These are phyloP conservation scores for Nomada ferruginata DNA, from an alignment of 2,888 invertebrate genomes.

Conservation along the genomic window DNA sequence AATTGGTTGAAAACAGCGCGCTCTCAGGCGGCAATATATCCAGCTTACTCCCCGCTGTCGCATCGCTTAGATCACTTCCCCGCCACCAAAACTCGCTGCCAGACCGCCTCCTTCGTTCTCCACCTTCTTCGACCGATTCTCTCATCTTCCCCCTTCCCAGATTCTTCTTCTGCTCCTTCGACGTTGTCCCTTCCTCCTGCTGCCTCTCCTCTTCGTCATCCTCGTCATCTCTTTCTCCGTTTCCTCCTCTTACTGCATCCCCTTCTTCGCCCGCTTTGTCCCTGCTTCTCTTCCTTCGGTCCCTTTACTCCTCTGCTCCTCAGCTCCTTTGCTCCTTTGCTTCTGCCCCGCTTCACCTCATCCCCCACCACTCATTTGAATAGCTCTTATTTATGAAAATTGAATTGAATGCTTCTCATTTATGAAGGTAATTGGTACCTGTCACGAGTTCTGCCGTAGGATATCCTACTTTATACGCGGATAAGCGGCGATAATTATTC, in stretches of 20 bases:
- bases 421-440: conserved; percentile 81
- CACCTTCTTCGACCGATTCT: conserved; percentile 62
- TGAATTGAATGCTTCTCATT: conserved; percentile 82
- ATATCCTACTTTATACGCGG: conserved; percentile 78
- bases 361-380: conserved; percentile 76
- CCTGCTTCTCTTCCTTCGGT: conserved; percentile 28
- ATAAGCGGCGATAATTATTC: conserved; percentile 80
- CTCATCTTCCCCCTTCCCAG: conserved; percentile 48
- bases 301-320: conserved; percentile 13
- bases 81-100: conserved; percentile 77
- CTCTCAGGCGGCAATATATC: conserved; percentile 83
- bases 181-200: conserved; percentile 52
- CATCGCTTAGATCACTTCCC: conserved; percentile 83
- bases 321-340: conserved; percentile 15
- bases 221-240: conserved; percentile 47
- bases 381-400: conserved; percentile 82
- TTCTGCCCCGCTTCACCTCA: conserved; percentile 61
- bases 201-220: conserved; percentile 52
- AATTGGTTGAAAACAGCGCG: conserved; percentile 83
- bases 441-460: conserved; percentile 76
- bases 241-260: conserved; percentile 22
- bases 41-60: conserved; percentile 84
- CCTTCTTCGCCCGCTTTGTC: conserved; percentile 8
- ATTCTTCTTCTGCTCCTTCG: conserved; percentile 58
- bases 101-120: conserved; percentile 67